Evolutionary conservation across 2,797 vertebrate genomes (phyloP), one percentile per base, ranked within the genome.

Genomic region (Ctenopoma multispine): DNA sequence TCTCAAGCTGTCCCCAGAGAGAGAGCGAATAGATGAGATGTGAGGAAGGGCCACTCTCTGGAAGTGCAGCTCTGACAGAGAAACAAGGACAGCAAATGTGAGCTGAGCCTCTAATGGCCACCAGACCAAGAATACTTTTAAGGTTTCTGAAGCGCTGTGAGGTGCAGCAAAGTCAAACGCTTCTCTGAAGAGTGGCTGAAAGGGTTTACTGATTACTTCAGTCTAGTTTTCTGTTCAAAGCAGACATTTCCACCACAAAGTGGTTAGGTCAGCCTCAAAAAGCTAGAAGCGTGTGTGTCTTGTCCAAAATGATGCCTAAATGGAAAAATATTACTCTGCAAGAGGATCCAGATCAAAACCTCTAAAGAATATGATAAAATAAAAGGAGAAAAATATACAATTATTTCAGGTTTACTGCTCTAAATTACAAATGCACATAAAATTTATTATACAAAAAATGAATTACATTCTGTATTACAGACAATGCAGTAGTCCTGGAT

Each of bases 41-140:
- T 24, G 82, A 80, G 73, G 81, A 86, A 44, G 74, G 64, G 55
- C 48, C 48, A 38, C 69, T 86, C 73, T 80, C 57, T 79, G 34
- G 11, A 64, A 67, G 75, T 77, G 72, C 75, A 69, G 53, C 63
- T 63, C 61, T 34, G 70, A 74, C 75, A 74, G 55, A 74, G 72
- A 72, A 77, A 75, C 73, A 75, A 80, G 70, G 76, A 61, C 81
- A 17, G 56, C 56, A 40, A 74, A 87, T 58, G 74, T 86, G 89
- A 89, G 72, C 70, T 0, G 74, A 55, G 69, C 34, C 50, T 49
- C 44, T 73, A 78, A 80, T 79, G 58, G 27, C 59, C 23, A 23
- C 47, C 50, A 60, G 17, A 65, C 63, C 46, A 23, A 72, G 47
- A 46, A 63, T 53, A 41, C 61, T 55, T 79, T 70, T 47, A 67